phyloP scores from a whole-genome alignment of 2,797 vertebrate species.

The Echeneis naucrates region DNA sequence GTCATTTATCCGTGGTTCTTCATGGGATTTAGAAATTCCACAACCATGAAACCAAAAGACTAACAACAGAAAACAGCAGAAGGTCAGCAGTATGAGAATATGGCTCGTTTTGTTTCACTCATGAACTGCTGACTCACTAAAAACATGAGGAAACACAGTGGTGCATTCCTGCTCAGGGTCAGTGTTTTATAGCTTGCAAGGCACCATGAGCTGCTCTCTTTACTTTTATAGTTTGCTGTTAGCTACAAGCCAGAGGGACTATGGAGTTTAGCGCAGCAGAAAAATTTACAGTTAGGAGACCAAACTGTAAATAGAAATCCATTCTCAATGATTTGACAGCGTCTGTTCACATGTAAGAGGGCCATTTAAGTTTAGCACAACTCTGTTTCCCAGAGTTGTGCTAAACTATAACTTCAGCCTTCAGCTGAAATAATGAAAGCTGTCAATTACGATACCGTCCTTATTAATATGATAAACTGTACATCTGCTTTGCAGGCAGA shows the following conservation, averaged over 20 bases:
- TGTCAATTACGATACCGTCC: no score
- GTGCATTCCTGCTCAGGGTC: constrained; percentile 30
- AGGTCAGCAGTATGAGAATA: constrained; percentile 41
- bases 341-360: not conserved
- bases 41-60: not conserved
- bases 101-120: constrained; percentile 10
- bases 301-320: constrained; percentile 2
- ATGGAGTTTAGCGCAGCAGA: constrained; percentile 16
- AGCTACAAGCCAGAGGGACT: constrained; percentile 8
- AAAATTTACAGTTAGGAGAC: constrained; percentile 5
- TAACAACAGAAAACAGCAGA: constrained; percentile 16
- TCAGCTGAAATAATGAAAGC: no score
- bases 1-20: constrained; percentile 7
- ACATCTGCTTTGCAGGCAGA: no score
- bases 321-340: not conserved
- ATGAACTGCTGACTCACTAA: constrained; percentile 35
- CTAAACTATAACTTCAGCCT: no score
- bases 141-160: not conserved
- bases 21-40: not conserved
- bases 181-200: constrained; percentile 32
- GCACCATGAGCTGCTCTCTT: constrained; percentile 38
- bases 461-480: no score
- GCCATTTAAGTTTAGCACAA: not conserved
- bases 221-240: constrained; percentile 29
- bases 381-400: no score